Percentiles rank a stretch among this genome's conserved stretches.
These are phyloP conservation scores for Ursus arctos DNA, from an alignment of 2,113 vertebrate species.

Conservation along the genomic window DNA sequence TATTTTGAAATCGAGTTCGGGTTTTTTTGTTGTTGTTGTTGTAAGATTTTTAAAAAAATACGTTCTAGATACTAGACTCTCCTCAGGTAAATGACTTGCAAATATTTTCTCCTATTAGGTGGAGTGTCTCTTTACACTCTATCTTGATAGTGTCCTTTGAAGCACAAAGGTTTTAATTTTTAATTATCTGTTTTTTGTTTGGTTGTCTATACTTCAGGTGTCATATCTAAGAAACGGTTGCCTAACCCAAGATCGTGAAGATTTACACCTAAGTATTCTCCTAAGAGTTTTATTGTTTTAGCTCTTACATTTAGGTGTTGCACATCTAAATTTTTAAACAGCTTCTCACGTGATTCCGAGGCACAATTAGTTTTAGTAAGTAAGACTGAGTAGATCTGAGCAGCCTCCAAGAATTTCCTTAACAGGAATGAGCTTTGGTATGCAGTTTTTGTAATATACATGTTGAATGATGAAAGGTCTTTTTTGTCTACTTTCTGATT, in stretches of 20 bases:
- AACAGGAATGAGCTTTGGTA: not conserved
- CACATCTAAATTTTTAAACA: conserved; percentile 3
- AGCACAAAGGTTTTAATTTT: not conserved
- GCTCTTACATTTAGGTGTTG: conserved; percentile 14
- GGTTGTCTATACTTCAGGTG: not conserved
- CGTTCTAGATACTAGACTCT: not conserved
- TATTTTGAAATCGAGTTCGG: not conserved
- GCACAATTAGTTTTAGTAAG: not conserved
- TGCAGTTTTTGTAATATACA: not conserved
- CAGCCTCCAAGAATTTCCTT: not conserved
- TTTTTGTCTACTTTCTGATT: not conserved
- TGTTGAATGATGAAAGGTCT: not conserved
- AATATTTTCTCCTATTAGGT: not conserved
- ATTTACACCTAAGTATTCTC: not conserved
- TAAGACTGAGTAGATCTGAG: conserved; percentile 23
- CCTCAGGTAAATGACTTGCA: conserved; percentile 28
- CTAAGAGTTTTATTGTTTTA: conserved; percentile 37
- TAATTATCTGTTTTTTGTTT: conserved; percentile 5
- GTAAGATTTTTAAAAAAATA: not conserved
- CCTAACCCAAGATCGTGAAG: not conserved
- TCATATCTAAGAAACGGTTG: conserved; percentile 18
- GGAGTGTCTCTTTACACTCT: not conserved
- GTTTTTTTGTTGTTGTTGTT: not conserved
- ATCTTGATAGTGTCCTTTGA: not conserved
- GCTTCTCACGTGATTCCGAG: not conserved